phyloP scores from a whole-genome alignment of 2,888 invertebrate species.

The Mycalesis mineus region DNA sequence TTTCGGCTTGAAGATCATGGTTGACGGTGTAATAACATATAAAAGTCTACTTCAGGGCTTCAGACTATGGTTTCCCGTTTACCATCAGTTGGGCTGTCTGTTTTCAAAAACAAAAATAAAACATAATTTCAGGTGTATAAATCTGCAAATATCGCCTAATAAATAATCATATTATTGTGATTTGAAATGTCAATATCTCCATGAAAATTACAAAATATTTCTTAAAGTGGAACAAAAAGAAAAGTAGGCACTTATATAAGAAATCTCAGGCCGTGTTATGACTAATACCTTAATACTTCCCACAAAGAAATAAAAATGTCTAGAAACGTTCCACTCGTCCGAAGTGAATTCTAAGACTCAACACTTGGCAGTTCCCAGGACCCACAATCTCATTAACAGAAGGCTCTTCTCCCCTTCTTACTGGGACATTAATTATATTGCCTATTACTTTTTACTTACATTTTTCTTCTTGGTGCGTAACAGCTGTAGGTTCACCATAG shows the following conservation, averaged over 20 bases:
- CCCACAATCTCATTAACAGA: not conserved
- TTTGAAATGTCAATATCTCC: too few relatives aligned
- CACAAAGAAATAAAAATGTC: not conserved
- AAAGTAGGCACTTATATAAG: not conserved
- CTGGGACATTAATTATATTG: conserved; percentile 1
- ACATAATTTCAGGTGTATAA: too few relatives aligned
- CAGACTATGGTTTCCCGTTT: too few relatives aligned
- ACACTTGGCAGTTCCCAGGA: conserved; percentile 3
- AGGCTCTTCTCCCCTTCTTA: not conserved
- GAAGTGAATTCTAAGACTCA: not conserved
- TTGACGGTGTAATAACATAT: too few relatives aligned
- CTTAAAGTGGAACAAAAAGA: too few relatives aligned
- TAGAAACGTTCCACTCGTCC: not conserved
- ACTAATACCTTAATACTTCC: not conserved
- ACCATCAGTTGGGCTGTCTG: too few relatives aligned
- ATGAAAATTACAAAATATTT: too few relatives aligned
- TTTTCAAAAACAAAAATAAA: too few relatives aligned
- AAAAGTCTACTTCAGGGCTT: too few relatives aligned
- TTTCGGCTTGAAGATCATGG: too few relatives aligned
- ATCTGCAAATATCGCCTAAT: too few relatives aligned
- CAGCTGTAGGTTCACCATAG: not conserved
- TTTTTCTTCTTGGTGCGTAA: not conserved
- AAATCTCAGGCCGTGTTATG: not conserved
- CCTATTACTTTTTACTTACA: not conserved
- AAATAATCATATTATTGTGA: too few relatives aligned